These are phyloP conservation scores for Pygoscelis antarcticus DNA, from an alignment of 2,113 vertebrate genomes.

Conservation along the genomic window DNA sequence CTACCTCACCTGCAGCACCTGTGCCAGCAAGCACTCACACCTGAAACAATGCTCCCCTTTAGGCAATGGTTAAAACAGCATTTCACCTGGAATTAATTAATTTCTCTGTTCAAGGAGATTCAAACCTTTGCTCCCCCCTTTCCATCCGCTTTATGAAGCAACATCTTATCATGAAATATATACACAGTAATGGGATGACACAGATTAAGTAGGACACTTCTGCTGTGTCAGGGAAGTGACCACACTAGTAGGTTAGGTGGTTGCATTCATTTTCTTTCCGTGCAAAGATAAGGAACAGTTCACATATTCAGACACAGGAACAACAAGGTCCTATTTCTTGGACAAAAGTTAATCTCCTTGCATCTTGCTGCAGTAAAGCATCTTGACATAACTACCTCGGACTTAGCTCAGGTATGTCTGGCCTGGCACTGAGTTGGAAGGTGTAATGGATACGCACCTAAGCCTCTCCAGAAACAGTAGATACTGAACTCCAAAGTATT, in stretches of 20 bases:
- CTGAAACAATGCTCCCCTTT: background rate
- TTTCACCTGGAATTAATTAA: background rate
- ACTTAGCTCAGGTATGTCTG: background rate
- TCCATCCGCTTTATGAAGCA: background rate
- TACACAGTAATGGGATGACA: background rate
- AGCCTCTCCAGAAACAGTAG: background rate
- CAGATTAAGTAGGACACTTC: background rate
- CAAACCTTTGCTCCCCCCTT: background rate
- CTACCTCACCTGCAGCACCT: background rate
- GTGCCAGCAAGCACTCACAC: background rate
- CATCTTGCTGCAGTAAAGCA: background rate
- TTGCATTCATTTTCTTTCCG: background rate
- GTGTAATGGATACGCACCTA: background rate
- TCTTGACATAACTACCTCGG: background rate
- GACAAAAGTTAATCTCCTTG: background rate
- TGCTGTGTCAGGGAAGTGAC: background rate
- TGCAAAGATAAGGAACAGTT: background rate
- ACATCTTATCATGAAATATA: background rate
- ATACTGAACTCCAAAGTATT: background rate
- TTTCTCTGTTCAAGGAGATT: background rate
- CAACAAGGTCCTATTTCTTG: background rate
- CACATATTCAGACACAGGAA: background rate
- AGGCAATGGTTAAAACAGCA: background rate
- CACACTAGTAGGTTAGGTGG: background rate
- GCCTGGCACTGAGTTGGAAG: background rate